A percentile compares a stretch with the other conserved stretches of the same genome.
These are phyloP conservation scores for Microtus oregoni DNA, from an alignment of 2,113 vertebrate species.

Conservation along the genomic window DNA sequence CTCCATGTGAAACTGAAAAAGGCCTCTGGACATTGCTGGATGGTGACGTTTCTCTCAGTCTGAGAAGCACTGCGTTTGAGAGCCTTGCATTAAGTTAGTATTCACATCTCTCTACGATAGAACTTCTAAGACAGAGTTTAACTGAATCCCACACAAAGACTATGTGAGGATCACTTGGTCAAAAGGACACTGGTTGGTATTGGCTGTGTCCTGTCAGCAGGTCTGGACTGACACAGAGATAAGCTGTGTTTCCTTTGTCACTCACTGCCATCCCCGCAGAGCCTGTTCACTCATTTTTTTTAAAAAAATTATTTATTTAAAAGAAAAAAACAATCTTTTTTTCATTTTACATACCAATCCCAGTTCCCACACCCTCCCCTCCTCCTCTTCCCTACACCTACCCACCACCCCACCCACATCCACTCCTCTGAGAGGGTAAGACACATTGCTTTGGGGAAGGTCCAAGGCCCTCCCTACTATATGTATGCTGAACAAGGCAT, in stretches of 20 bases:
- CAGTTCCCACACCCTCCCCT: no score
- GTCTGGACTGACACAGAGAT: not conserved
- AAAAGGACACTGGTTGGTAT: not conserved
- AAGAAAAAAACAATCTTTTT: no score
- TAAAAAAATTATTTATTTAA: no score
- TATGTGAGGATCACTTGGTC: not conserved
- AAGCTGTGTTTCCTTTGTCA: not conserved
- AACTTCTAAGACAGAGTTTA: not conserved
- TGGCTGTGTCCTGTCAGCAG: not conserved
- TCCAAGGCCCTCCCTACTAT: no score
- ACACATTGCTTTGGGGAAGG: no score
- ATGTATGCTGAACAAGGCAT: no score
- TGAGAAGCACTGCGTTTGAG: not conserved
- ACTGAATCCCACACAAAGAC: not conserved
- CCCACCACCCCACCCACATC: rapidly evolving
- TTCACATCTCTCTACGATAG: not conserved
- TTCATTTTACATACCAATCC: no score
- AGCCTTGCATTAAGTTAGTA: not conserved
- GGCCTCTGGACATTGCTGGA: not conserved
- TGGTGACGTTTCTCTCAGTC: not conserved
- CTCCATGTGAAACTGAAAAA: constrained; percentile 24
- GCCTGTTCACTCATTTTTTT: not conserved
- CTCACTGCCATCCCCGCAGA: not conserved
- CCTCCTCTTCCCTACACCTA: no score
- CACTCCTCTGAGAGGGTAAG: no score